A percentile compares a stretch with the other conserved stretches of the same genome.
These are phyloP conservation scores for Rosalia funebris DNA, from an alignment of 2,888 invertebrate species.

Conservation along the genomic window DNA sequence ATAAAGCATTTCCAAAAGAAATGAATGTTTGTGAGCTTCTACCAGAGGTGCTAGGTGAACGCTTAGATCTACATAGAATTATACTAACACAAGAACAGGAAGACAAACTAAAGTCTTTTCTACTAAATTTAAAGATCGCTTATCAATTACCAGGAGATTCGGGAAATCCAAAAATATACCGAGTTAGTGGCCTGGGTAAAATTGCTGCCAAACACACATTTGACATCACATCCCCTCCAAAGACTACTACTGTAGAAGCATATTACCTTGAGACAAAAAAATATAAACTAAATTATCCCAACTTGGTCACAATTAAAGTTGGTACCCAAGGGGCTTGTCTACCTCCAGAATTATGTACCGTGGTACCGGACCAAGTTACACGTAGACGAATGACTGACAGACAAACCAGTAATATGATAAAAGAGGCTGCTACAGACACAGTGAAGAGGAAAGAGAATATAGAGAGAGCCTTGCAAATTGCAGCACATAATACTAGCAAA, in stretches of 20 bases:
- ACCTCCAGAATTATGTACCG: slow-evolving; percentile 84
- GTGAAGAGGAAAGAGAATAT: slow-evolving; percentile 83
- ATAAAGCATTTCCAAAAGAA: slow-evolving; percentile 79
- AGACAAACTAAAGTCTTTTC: slow-evolving; percentile 40
- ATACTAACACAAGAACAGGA: slow-evolving; percentile 38
- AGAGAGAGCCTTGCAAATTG: slow-evolving; percentile 60
- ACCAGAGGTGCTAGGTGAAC: slow-evolving; percentile 36
- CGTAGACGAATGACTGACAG: slow-evolving; percentile 82
- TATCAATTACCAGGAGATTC: slow-evolving; percentile 65
- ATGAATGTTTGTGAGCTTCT: slow-evolving; percentile 64
- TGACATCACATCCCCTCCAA: too few relatives aligned
- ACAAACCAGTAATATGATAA: slow-evolving; percentile 90
- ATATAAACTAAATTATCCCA: slow-evolving; percentile 68
- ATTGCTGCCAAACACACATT: too few relatives aligned
- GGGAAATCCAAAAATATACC: slow-evolving; percentile 61
- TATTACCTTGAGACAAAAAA: slow-evolving; percentile 64
- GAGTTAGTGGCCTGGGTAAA: slow-evolving; percentile 65
- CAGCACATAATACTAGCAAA: slow-evolving; percentile 62
- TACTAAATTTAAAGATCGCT: slow-evolving; percentile 59
- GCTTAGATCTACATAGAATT: too few relatives aligned
- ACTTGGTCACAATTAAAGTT: slow-evolving; percentile 87
- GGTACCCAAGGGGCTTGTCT: slow-evolving; percentile 66
- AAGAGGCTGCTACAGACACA: slow-evolving; percentile 84
- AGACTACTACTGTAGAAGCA: slow-evolving; percentile 62
- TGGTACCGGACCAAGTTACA: slow-evolving; percentile 80